These are phyloP conservation scores for Rhinoptilus africanus DNA, from an alignment of 2,113 vertebrate species.

Conservation along the genomic window DNA sequence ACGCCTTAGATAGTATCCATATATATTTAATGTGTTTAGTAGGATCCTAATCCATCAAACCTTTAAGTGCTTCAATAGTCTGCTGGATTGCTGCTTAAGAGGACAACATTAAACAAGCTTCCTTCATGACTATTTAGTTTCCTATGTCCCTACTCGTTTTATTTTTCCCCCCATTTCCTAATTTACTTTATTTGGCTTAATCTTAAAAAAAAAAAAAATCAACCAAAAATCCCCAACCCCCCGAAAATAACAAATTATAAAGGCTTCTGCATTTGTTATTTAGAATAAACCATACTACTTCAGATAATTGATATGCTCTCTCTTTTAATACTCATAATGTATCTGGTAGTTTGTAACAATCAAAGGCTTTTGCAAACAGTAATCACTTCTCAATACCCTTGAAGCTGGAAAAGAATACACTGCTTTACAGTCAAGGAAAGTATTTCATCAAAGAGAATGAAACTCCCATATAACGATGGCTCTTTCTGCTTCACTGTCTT, in stretches of 20 bases:
- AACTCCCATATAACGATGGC: background rate
- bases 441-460: background rate
- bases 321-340: background rate
- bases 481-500: background rate
- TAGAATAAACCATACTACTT: background rate
- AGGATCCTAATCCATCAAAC: background rate
- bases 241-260: background rate
- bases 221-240: no score
- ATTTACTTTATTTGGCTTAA: background rate
- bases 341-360: background rate
- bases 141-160: no score
- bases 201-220: background rate
- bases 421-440: background rate
- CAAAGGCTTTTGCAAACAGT: background rate
- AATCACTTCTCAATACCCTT: background rate
- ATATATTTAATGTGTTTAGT: background rate
- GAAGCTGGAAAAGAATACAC: background rate
- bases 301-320: background rate
- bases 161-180: background rate
- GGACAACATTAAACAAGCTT: background rate
- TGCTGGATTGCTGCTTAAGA: background rate
- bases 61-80: background rate
- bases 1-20: background rate
- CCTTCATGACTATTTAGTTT: background rate
- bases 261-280: background rate